phyloP scores from a whole-genome alignment of 2,888 invertebrate genomes.

The Neoitamus cyanurus region DNA sequence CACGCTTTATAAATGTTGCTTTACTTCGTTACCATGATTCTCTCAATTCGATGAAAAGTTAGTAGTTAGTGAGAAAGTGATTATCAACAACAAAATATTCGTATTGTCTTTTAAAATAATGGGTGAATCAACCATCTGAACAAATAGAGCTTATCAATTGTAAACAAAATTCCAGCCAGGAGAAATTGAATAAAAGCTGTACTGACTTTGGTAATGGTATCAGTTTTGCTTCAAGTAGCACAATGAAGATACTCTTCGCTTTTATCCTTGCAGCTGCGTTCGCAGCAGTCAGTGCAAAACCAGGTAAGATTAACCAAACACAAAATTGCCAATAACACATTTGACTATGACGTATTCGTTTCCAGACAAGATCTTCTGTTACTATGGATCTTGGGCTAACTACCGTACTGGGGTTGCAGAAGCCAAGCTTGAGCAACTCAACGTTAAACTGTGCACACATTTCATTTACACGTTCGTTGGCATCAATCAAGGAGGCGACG shows the following conservation, averaged over 20 bases:
- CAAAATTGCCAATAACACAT: no score
- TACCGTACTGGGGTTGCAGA: conserved; percentile 72
- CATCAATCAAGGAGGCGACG: conserved; percentile 66
- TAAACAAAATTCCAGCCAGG: neutral
- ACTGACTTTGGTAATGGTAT: neutral
- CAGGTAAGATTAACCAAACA: neutral
- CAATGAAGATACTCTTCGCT: neutral
- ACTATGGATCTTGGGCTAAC: conserved; percentile 77
- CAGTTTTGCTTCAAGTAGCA: neutral
- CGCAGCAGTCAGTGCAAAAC: neutral
- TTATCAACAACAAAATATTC: neutral
- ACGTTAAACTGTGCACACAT: conserved; percentile 75
- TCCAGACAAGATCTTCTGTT: conserved; percentile 73
- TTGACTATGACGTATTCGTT: no score
- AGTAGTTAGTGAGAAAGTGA: no score
- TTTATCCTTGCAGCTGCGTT: neutral
- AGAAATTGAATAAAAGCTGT: neutral
- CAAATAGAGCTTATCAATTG: neutral
- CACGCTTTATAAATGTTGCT: no score
- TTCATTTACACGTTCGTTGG: conserved; percentile 77
- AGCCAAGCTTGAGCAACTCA: conserved; percentile 72
- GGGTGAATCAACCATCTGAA: neutral
- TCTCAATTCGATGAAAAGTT: no score
- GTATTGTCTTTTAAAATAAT: neutral
- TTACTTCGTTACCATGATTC: no score